Base-by-base conservation (phyloP, 2,113 vertebrate species). In the Hypocryptadius cinnamomeus region DNA sequence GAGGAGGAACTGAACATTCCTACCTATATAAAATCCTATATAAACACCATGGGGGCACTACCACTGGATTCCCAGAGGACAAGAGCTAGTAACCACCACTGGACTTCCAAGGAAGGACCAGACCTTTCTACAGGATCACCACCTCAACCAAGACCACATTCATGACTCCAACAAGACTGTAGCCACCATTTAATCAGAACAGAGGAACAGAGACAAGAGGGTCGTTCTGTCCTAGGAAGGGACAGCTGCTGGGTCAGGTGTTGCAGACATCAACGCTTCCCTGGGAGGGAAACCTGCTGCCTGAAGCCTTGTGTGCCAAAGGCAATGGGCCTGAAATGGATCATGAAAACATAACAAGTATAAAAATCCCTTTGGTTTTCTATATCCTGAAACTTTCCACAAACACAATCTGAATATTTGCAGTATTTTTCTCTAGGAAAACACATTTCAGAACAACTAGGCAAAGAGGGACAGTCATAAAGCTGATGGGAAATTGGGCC, bases 251-350 rank as follows among this genome's bases (percentile, higher is more conserved):
- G 74, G 23, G 19, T 30, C 45, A 44, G 40, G 22, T 40, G 14
- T 23, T 61, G 27, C 27, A 69, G 64, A 53, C 37, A 65, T 42
- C 45, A 66, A 0, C 1, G 1, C 17, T 76, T 57, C 39, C 27
- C 24, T 31, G 17, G 60, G 51, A 81, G 31, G 31, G 23, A 59
- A 66, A 23, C 7, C 15, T 74, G 37, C 37, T 59, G 42, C 31
- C n/a, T 57, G 35, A 42, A 87, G 42, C 40, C 11, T 8, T 9
- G 30, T 22, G 25, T 73, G 23, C 23, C 19, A 12, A 33, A 68
- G 53, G 40, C 11, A 83, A 17, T 0, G 0, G 37, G 13, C 21
- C 42, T 68, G 39, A 57, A 13, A 44, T 6, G n/a, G 59, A n/a
- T 30, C 21, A 45, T 57, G 56, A 35, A 61, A 51, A 87, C 28